A percentile compares a stretch with the other conserved stretches of the same genome.
phyloP scores from a whole-genome alignment of 1,140 invertebrate species.

The Drosophila kanapiae region DNA sequence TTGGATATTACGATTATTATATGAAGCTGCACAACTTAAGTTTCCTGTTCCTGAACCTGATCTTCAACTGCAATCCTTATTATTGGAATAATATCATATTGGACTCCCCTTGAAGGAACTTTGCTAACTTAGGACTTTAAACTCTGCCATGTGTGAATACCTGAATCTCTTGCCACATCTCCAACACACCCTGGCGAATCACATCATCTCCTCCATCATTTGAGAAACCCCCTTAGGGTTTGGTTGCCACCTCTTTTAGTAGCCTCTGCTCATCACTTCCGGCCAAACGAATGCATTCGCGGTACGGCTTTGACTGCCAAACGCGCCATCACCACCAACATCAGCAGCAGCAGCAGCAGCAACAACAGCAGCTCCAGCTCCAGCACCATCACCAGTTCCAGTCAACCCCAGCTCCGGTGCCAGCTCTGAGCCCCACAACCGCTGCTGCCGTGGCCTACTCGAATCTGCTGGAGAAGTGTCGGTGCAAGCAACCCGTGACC shows the following conservation, averaged over 20 bases:
- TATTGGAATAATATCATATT: not conserved
- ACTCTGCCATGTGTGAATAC: constrained; percentile 6
- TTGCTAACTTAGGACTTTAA: not conserved
- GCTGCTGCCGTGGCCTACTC: constrained; percentile 54
- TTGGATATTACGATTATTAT: not conserved
- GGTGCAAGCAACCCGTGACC: constrained; percentile 63
- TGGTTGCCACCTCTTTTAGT: constrained; percentile 7
- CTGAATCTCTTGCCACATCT: not conserved
- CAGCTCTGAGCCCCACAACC: constrained; percentile 30
- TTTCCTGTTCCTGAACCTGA: not conserved
- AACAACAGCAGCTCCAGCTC: constrained; percentile 25
- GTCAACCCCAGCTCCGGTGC: constrained; percentile 21
- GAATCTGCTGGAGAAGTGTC: constrained; percentile 78
- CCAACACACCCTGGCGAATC: not conserved
- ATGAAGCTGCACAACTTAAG: not conserved
- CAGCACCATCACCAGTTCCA: constrained; percentile 44
- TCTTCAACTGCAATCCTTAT: too few relatives aligned
- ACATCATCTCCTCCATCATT: not conserved
- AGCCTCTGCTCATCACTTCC: constrained; percentile 25
- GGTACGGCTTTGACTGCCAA: constrained; percentile 78
- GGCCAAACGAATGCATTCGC: constrained; percentile 84
- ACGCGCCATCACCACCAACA: constrained; percentile 71
- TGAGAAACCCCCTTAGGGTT: not conserved
- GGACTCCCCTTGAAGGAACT: not conserved
- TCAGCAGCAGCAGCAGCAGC: constrained; percentile 45